Conservation (phyloP, 2,797 vertebrate genomes). For the Macropus fuliginosus region DNA sequence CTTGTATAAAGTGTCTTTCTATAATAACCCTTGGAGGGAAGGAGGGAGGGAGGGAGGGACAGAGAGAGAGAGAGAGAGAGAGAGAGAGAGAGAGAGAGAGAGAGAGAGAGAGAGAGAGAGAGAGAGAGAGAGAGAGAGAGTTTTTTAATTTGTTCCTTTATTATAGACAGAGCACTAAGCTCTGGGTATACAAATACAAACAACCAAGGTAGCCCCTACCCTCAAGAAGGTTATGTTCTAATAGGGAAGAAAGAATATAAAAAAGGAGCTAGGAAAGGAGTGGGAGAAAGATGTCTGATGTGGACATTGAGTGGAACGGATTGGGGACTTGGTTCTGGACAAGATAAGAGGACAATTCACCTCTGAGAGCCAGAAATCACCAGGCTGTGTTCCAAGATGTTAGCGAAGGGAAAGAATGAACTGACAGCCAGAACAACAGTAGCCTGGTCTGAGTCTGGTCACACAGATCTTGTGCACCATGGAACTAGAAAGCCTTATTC, state of each 20-base stretch:
- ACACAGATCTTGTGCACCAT: not conserved
- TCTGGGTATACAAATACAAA: not conserved
- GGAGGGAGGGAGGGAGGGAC: too few relatives aligned
- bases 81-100: too few relatives aligned
- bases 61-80: too few relatives aligned
- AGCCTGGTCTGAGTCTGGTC: not conserved
- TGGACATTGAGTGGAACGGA: not conserved
- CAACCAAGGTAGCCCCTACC: not conserved
- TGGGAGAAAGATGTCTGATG: not conserved
- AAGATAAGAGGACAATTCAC: not conserved
- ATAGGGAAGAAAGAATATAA: not conserved
- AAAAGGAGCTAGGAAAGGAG: not conserved
- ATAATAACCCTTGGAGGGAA: not conserved
- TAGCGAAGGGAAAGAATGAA: not conserved
- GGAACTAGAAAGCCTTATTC: not conserved
- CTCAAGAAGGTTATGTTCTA: not conserved
- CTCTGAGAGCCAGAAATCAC: not conserved
- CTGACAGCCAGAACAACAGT: not conserved
- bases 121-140: too few relatives aligned
- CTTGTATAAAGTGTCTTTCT: not conserved
- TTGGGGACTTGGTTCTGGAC: not conserved
- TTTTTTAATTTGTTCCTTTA: not conserved
- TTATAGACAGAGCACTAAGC: not conserved
- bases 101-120: not conserved
- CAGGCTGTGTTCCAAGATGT: not conserved